Percentiles rank a stretch among this genome's conserved stretches.
Conservation (phyloP, 1,140 invertebrate species). For the Zaprionus capensis region DNA sequence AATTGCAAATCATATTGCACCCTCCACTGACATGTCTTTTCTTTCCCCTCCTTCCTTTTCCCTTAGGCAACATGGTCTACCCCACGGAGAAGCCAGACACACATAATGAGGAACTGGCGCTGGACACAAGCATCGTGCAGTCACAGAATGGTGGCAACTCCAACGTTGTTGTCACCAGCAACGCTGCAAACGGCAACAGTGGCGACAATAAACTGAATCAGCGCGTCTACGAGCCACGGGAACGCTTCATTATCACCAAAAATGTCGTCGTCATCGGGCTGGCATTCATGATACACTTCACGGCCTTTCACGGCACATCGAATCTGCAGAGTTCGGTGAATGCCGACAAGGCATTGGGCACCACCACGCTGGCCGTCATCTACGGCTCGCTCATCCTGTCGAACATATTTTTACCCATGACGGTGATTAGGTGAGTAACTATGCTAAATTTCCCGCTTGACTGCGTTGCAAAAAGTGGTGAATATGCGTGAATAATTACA, state of each 20-base stretch:
- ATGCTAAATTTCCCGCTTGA: background rate
- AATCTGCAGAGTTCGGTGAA: slow-evolving; percentile 95
- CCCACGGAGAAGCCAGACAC: slow-evolving; percentile 12
- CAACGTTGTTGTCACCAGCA: background rate
- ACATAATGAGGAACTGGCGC: slow-evolving; percentile 33
- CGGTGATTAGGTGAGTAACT: slow-evolving; percentile 79
- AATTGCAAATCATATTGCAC: background rate
- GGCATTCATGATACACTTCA: slow-evolving; percentile 97
- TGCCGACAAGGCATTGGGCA: slow-evolving; percentile 92
- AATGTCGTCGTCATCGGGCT: slow-evolving; percentile 93
- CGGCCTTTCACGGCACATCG: slow-evolving; percentile 94
- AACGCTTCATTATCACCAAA: slow-evolving; percentile 89
- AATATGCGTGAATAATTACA: slow-evolving; percentile 19
- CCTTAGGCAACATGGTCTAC: slow-evolving; percentile 33
- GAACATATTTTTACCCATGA: slow-evolving; percentile 94
- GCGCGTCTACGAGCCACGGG: slow-evolving; percentile 69
- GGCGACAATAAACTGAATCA: slow-evolving; percentile 56
- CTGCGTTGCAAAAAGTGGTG: slow-evolving; percentile 4
- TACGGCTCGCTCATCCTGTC: slow-evolving; percentile 95
- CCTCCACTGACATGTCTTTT: background rate
- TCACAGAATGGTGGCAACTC: slow-evolving; percentile 30
- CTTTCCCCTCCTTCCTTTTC: background rate
- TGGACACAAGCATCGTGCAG: slow-evolving; percentile 18
- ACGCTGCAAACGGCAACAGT: slow-evolving; percentile 7
- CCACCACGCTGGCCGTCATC: slow-evolving; percentile 92